Conservation (phyloP, 2,113 vertebrate genomes). For the Mesoclemmys tuberculata region DNA sequence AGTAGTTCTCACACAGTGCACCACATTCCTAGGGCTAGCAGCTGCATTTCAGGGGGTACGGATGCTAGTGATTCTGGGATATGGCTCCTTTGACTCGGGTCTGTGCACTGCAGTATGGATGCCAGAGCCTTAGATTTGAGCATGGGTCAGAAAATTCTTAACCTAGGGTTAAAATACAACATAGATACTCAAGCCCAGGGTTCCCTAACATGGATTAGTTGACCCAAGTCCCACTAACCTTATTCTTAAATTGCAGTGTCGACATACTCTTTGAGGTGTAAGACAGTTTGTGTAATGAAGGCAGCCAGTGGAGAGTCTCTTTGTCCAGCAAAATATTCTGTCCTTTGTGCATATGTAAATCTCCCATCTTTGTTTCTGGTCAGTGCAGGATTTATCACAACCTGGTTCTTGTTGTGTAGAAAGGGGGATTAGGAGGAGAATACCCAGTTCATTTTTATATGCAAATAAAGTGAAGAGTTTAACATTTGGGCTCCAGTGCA, state of each 20-base stretch:
- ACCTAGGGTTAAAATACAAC: background rate
- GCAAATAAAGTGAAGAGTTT: conserved; percentile 12
- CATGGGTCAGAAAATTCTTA: background rate
- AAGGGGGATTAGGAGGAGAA: background rate
- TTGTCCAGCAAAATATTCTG: too few relatives aligned
- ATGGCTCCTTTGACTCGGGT: background rate
- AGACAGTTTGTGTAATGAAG: too few relatives aligned
- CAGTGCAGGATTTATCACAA: background rate
- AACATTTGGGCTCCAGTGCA: background rate
- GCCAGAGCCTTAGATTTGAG: background rate
- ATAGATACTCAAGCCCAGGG: too few relatives aligned
- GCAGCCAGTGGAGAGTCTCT: too few relatives aligned
- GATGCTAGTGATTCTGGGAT: background rate
- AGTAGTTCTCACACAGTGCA: background rate
- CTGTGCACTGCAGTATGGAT: background rate
- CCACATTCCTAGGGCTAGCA: background rate
- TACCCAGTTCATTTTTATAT: background rate
- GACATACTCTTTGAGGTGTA: background rate
- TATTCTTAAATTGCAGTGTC: background rate
- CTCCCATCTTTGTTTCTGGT: too few relatives aligned
- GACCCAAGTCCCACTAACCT: background rate
- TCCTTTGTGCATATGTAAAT: too few relatives aligned
- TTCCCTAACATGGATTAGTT: too few relatives aligned
- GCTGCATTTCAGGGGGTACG: background rate
- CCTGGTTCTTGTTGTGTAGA: background rate